Base-by-base conservation (phyloP, 2,797 vertebrate genomes). In the Poecilia velifera region DNA sequence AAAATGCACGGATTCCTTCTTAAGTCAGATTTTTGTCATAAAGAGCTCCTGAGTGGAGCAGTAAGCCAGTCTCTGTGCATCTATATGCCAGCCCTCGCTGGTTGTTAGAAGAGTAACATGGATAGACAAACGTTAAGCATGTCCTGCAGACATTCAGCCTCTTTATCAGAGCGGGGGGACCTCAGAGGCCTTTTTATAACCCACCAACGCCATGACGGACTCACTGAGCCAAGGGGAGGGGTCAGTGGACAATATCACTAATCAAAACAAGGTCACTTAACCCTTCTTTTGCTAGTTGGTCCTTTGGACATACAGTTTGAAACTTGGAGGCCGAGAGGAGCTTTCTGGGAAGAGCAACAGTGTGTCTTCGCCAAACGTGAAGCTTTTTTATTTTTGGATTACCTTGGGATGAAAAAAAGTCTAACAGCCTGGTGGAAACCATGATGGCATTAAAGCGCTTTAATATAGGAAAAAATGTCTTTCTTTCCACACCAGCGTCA, bases 121-220 rank as follows among this genome's bases (percentile, higher is more conserved):
- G 84, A 91, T 82, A 90, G 89, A 94, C 93, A 93, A 93, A 95
- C 82, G 86, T 92, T 92, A 90, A 96, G 94, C 93, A 95, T 94
- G 92, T 94, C 94, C 94, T 91, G 94, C 95, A 94, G 94, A 95
- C 95, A 93, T 95, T 96, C 90, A 93, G 90, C 91, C 92, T 94
- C 90, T 94, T 94, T 96, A 94, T 90, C 91, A 92, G 94, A 92
- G 92, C 91, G 93, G 90, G 87, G 92, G 90, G 92, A 93, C 88
- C 85, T 88, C 81, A 62, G 82, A 89, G 93, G 92, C 88, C 92
- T 95, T 96, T 97, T 96, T 96, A 97, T 97, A 96, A 96, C 77
- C 80, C 86, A 87, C 85, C 82, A 77, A 90, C 82, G 86, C 87
- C 81, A 87, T 80, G 51, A 85, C 84, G 79, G 90, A 87, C 88